Evolutionary conservation across 2,888 invertebrate genomes (phyloP), one percentile per base, ranked within the genome.

Genomic region (Bugulina stolonifera): DNA sequence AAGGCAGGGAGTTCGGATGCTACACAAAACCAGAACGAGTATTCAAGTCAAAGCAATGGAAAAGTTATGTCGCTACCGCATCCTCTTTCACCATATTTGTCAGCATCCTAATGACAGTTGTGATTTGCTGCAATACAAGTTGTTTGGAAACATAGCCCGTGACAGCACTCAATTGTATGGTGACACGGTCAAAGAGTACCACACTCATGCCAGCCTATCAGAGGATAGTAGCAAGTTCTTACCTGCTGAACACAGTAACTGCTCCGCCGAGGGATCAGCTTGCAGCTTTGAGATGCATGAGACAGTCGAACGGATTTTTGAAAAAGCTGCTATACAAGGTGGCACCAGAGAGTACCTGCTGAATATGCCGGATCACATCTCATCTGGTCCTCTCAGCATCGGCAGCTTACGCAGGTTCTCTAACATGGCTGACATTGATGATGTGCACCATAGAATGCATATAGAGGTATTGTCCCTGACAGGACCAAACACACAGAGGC

Each of bases 231-330:
- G 64, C 18, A 64, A 14, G 18, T 64, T 64, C 32, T 14, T 32
- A 5, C 32, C 22, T 29, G 25, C 64, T 14, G 27, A 22, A 5
- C 5, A 10, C n/a, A 27, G 27, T 25, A 27, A 64, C 32, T 32
- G 64, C n/a, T 18, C 25, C n/a, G 3, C 55, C 3, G 55, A 23
- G 10, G 18, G 64, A 14, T 5, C 3, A 3, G n/a, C 34, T 64
- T 64, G 64, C 32, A 64, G 64, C 32, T 64, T 32, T 64, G 64
- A 64, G 34, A 64, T 64, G 64, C 64, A 64, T 32, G 64, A 64
- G 32, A 64, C 64, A 27, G 18, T 64, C 25, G 64, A 32, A 32
- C 2, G 64, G 27, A 64, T 64, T 32, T 64, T 14, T 14, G 64
- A 64, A n/a, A 64, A 64, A 64, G 27, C 64, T 29, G 64, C 34